Conservation (phyloP, 2,888 invertebrate genomes). For the Microctonus brassicae region DNA sequence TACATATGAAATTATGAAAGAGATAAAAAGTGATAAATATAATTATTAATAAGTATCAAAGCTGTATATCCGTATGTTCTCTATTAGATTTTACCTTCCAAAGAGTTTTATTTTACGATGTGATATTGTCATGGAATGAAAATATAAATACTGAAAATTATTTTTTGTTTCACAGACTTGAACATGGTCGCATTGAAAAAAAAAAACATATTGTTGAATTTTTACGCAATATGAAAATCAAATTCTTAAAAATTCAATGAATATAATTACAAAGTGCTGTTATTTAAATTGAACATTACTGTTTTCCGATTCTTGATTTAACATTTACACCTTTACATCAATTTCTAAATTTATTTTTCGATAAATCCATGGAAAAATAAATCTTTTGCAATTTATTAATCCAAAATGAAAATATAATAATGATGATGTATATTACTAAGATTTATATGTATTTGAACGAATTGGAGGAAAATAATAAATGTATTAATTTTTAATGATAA, state of each 20-base stretch:
- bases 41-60: not conserved
- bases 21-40: not conserved
- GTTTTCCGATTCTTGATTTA: not conserved
- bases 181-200: not conserved
- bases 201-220: not conserved
- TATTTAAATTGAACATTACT: not conserved
- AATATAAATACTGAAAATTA: not conserved
- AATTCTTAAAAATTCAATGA: not conserved
- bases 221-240: not conserved
- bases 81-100: not conserved
- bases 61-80: not conserved
- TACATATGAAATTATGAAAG: not conserved
- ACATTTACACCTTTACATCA: not conserved
- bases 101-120: not conserved
- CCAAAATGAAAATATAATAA: not conserved
- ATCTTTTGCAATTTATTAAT: not conserved
- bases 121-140: not conserved
- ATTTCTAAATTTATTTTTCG: not conserved
- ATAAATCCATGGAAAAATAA: not conserved
- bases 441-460: not conserved
- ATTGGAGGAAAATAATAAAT: not conserved
- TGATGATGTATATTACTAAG: not conserved
- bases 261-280: not conserved
- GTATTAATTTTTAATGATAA: not conserved
- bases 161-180: not conserved